These are phyloP conservation scores for Drosophila antonietae DNA, from an alignment of 2,888 invertebrate species.

Conservation along the genomic window DNA sequence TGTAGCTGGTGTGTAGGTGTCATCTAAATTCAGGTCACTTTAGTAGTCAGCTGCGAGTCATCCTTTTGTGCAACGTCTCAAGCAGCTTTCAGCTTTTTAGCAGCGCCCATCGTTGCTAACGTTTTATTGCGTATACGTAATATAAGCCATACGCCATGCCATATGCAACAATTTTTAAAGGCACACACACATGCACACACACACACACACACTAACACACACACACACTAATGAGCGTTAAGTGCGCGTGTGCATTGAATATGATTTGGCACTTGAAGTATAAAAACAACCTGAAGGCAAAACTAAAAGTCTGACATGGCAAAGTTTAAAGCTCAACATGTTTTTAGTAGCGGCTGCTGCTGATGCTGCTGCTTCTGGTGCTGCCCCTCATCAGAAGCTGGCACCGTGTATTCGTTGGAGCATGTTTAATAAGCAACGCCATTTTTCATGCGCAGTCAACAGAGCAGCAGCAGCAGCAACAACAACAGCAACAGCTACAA, in stretches of 20 bases:
- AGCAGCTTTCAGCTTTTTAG: conserved; percentile 22
- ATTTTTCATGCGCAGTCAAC: conserved; percentile 70
- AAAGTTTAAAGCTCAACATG: conserved; percentile 68
- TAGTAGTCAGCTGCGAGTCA: conserved; percentile 33
- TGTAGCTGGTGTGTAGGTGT: conserved; percentile 36
- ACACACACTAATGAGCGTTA: conserved; percentile 49
- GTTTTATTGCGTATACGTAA: conserved; percentile 32
- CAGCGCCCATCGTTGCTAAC: conserved; percentile 4
- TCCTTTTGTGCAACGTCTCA: conserved; percentile 13
- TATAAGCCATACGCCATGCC: conserved; percentile 31
- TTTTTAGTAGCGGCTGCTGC: conserved; percentile 33
- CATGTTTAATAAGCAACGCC: conserved; percentile 73
- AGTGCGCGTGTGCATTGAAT: conserved; percentile 45
- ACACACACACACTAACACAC: conserved; percentile 8
- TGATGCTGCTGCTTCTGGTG: conserved; percentile 11
- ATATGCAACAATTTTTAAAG: conserved; percentile 34
- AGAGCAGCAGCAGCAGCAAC: conserved; percentile 42
- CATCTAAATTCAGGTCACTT: conserved; percentile 61
- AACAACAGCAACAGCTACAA: conserved; percentile 17
- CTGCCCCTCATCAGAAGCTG: conserved; percentile 8
- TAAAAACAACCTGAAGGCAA: conserved; percentile 2
- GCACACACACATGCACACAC: conserved; percentile 18
- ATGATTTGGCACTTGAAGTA: conserved; percentile 41
- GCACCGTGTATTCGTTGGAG: conserved; percentile 57
- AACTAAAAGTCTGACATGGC: conserved; percentile 36